Conservation (phyloP, 2,113 vertebrate genomes). For the Xiphophorus maculatus region DNA sequence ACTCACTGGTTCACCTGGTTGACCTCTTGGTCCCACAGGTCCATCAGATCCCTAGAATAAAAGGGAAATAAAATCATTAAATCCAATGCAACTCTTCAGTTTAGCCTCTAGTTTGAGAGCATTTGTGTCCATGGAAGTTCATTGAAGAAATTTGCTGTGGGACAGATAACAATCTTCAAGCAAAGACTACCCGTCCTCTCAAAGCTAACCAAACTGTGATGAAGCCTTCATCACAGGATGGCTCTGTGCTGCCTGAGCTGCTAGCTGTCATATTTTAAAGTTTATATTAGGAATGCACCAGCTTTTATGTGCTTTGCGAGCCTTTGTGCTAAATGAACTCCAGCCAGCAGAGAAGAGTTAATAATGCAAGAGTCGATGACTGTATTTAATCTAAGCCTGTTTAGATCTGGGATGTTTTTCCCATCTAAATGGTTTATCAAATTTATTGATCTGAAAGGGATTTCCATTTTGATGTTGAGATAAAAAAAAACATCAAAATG, state of each 20-base stretch:
- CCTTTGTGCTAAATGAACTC: constrained; percentile 29
- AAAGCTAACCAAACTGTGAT: constrained; percentile 9
- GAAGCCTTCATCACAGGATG: constrained; percentile 26
- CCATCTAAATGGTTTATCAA: constrained; percentile 18
- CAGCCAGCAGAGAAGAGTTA: constrained; percentile 5
- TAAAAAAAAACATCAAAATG: constrained; percentile 4
- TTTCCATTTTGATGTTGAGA: constrained; percentile 32
- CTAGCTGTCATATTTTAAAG: constrained; percentile 48
- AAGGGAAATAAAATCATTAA: constrained; percentile 23
- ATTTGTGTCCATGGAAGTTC: constrained; percentile 54
- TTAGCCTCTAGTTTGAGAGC: constrained; percentile 23
- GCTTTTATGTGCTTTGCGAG: constrained; percentile 45
- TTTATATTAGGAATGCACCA: constrained; percentile 28
- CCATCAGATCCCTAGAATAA: constrained; percentile 84
- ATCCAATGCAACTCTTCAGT: constrained; percentile 20
- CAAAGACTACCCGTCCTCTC: constrained; percentile 40
- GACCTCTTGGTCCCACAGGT: constrained; percentile 85
- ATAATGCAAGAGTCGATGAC: constrained; percentile 28
- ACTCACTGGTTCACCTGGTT: constrained; percentile 92
- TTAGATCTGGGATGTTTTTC: constrained; percentile 35
- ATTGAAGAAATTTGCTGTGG: constrained; percentile 58
- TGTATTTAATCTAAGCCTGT: constrained; percentile 35
- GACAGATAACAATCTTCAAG: constrained; percentile 59
- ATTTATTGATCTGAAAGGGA: constrained; percentile 24
- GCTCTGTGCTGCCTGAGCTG: constrained; percentile 44